These are phyloP conservation scores for Epinotia nisella DNA, from an alignment of 2,888 invertebrate species.

Conservation along the genomic window DNA sequence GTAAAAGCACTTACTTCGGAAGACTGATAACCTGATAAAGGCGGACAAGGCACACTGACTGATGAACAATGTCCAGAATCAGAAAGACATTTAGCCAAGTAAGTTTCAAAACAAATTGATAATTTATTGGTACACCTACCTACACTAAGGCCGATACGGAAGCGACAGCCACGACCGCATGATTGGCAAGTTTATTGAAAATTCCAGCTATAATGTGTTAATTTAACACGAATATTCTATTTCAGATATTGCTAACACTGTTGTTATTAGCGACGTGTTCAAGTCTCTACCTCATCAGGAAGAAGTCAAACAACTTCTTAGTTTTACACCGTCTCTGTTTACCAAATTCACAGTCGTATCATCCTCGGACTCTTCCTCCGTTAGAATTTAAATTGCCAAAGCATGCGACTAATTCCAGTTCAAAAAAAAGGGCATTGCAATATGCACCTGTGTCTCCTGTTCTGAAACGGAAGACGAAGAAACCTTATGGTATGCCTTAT, in stretches of 20 bases:
- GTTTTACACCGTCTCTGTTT: not conserved
- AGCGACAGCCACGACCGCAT: too few species aligned
- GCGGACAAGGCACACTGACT: not conserved
- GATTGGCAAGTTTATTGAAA: too few species aligned
- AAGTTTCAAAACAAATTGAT: not conserved
- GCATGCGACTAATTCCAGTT: not conserved
- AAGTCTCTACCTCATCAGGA: not conserved
- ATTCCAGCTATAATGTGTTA: too few species aligned
- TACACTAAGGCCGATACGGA: too few species aligned
- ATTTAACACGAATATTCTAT: not conserved
- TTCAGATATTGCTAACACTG: not conserved
- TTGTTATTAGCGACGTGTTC: not conserved
- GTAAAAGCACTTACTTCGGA: not conserved
- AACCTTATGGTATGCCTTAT: not conserved
- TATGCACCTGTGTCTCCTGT: not conserved
- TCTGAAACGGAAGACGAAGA: not conserved
- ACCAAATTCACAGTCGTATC: not conserved
- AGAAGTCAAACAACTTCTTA: not conserved
- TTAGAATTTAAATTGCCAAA: too few species aligned
- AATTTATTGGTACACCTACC: too few species aligned
- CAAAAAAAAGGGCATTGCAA: not conserved
- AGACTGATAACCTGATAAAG: not conserved
- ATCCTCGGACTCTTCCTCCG: too few species aligned
- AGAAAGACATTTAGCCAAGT: not conserved
- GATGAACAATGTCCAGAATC: not conserved